A percentile compares a stretch with the other conserved stretches of the same genome.
Evolutionary conservation across 2,113 vertebrate genomes (phyloP).

Genomic region (Callaeas wilsoni): DNA sequence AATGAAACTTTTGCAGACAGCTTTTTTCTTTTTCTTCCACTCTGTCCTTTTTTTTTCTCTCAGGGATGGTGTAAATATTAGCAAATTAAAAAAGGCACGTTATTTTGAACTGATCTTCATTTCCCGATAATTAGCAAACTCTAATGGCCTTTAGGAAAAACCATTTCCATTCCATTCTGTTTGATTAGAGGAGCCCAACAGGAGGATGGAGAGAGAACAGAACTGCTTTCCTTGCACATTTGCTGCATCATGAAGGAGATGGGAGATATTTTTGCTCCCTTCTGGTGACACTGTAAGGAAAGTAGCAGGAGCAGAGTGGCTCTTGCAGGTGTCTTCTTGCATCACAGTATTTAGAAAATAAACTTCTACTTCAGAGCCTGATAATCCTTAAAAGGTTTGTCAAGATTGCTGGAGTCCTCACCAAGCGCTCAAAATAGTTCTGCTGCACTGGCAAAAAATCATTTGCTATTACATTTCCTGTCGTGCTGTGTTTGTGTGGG

Average conservation of each 20-base stretch:
- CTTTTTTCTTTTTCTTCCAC: background rate
- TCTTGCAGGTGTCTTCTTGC: background rate
- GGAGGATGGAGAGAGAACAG: background rate
- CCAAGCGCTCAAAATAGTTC: background rate
- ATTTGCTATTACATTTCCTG: background rate
- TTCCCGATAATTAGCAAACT: background rate
- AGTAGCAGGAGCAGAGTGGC: background rate
- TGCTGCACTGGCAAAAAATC: background rate
- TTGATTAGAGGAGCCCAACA: background rate
- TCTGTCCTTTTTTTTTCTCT: background rate
- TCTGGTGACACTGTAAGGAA: background rate
- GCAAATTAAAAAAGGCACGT: background rate
- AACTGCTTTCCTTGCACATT: background rate
- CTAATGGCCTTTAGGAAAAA: background rate
- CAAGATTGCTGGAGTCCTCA: background rate
- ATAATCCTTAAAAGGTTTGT: background rate
- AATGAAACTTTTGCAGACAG: background rate
- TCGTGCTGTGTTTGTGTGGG: background rate
- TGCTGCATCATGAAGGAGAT: background rate
- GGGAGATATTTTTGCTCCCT: constrained; percentile 1
- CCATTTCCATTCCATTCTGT: background rate
- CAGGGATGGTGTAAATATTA: background rate
- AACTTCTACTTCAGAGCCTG: background rate
- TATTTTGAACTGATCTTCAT: background rate
- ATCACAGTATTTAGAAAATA: background rate